These are phyloP conservation scores for Furnarius figulus DNA, from an alignment of 2,113 vertebrate species.

Conservation along the genomic window DNA sequence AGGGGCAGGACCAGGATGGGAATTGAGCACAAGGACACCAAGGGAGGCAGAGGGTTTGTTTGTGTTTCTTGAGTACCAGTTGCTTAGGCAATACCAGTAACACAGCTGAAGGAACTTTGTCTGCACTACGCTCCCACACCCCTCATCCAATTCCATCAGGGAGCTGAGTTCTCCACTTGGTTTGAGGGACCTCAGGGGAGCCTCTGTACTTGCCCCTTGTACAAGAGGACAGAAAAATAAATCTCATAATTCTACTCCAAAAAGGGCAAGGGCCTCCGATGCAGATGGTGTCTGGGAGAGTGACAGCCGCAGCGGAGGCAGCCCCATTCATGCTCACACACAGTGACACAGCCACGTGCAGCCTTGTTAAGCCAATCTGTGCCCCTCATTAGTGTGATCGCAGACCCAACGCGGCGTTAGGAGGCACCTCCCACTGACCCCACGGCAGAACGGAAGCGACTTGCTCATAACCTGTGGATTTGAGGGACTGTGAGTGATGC, in stretches of 20 bases:
- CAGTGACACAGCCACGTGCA: slow-evolving; percentile 77
- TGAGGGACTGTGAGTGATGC: neutral
- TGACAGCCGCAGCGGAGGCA: slow-evolving; percentile 46
- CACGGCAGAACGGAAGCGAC: neutral
- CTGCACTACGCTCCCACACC: neutral
- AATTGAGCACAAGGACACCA: neutral
- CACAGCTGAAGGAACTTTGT: neutral
- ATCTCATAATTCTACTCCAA: fast-evolving
- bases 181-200: neutral
- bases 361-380: slow-evolving; percentile 71
- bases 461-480: slow-evolving; percentile 17
- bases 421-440: neutral
- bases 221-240: neutral
- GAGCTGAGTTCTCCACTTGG: fast-evolving
- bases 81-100: neutral
- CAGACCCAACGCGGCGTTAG: slow-evolving; percentile 56
- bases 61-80: neutral
- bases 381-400: slow-evolving; percentile 71
- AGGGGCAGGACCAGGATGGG: neutral
- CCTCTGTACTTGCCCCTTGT: neutral
- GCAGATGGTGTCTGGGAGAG: neutral
- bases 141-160: neutral
- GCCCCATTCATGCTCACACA: slow-evolving; percentile 86
- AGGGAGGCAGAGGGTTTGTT: fast-evolving
- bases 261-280: neutral